phyloP scores from a whole-genome alignment of 1,140 invertebrate genomes.

The Pseudachorutes palmiensis region DNA sequence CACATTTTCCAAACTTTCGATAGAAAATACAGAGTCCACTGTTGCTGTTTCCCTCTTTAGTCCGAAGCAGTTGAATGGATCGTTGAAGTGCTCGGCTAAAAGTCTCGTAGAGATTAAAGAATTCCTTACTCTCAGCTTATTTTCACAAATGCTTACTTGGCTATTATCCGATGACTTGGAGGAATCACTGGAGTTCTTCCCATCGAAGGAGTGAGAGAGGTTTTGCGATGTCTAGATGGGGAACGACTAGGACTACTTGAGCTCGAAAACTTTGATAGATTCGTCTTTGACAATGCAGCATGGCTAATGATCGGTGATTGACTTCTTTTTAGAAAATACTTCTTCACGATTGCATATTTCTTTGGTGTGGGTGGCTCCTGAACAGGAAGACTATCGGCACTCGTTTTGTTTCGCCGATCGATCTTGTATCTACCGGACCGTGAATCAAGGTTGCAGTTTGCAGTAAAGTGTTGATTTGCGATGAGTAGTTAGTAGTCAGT shows the following conservation, averaged over 20 bases:
- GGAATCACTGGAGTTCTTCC: background rate
- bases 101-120: background rate
- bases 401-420: background rate
- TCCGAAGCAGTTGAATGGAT: background rate
- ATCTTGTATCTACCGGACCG: background rate
- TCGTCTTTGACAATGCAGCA: background rate
- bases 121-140: background rate
- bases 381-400: background rate
- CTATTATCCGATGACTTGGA: background rate
- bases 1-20: background rate
- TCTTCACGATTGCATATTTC: background rate
- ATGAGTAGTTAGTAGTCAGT: background rate
- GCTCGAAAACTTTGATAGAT: background rate
- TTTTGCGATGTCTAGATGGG: too few species aligned
- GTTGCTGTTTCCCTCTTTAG: background rate
- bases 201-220: too few species aligned
- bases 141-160: background rate
- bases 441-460: background rate
- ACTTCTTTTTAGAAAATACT: background rate
- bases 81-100: background rate
- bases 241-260: background rate
- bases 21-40: background rate
- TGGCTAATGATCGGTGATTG: background rate
- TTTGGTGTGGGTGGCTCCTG: background rate
- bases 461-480: background rate